These are phyloP conservation scores for Sepioteuthis lessoniana DNA, from an alignment of 2,888 invertebrate genomes.

Conservation along the genomic window DNA sequence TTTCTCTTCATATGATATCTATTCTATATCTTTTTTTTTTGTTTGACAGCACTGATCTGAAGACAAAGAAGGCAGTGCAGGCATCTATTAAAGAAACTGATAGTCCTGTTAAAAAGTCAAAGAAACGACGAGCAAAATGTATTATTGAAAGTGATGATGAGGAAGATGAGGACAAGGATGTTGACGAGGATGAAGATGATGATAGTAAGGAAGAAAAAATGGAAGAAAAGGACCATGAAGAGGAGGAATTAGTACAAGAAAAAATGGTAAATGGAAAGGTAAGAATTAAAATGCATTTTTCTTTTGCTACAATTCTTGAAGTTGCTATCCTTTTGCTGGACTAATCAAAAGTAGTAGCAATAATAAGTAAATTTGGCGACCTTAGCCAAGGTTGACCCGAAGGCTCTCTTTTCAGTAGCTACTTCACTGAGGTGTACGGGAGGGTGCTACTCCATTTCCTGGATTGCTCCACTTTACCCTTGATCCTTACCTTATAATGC, in stretches of 20 bases:
- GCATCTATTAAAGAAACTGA: constrained; percentile 52
- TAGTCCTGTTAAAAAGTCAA: constrained; percentile 60
- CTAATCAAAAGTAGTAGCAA: too few relatives aligned
- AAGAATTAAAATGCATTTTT: constrained; percentile 49
- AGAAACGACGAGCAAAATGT: constrained; percentile 56
- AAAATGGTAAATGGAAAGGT: constrained; percentile 24
- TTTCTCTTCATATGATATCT: too few relatives aligned
- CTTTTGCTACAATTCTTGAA: not conserved
- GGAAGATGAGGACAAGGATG: constrained; percentile 57
- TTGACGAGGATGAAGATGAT: constrained; percentile 36
- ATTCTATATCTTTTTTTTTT: not conserved
- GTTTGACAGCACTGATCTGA: not conserved
- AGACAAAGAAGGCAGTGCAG: not conserved
- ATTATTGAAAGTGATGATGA: constrained; percentile 68
- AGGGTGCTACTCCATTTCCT: too few relatives aligned
- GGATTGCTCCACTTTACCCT: too few relatives aligned
- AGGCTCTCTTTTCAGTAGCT: too few relatives aligned
- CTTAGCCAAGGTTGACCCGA: too few relatives aligned
- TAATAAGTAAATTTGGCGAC: too few relatives aligned
- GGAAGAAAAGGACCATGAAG: not conserved
- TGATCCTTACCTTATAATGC: too few relatives aligned
- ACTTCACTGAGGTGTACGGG: too few relatives aligned
- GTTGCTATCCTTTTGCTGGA: not conserved
- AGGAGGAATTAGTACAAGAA: not conserved
- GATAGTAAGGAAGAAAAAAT: constrained; percentile 49